These are phyloP conservation scores for Pilophorus perplexus DNA, from an alignment of 2,888 invertebrate genomes.

Conservation along the genomic window DNA sequence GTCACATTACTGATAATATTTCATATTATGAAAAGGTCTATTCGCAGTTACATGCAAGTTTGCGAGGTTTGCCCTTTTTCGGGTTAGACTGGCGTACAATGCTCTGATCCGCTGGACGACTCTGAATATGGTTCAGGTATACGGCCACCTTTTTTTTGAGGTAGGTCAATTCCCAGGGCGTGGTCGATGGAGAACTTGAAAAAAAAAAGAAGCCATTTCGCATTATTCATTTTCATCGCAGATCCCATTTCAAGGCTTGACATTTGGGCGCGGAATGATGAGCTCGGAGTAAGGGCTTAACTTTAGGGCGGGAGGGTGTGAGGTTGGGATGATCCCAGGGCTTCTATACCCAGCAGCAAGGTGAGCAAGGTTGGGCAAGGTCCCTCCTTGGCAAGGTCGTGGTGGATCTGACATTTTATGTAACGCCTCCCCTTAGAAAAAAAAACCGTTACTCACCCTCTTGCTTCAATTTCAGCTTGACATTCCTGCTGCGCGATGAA, in stretches of 20 bases:
- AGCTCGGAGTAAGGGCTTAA: conserved; percentile 10
- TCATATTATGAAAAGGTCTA: too few relatives aligned
- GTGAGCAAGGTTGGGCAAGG: conserved; percentile 12
- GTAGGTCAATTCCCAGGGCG: conserved; percentile 2
- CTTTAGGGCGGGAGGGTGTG: not conserved
- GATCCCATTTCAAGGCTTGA: not conserved
- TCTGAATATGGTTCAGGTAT: too few relatives aligned
- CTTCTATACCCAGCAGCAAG: too few relatives aligned
- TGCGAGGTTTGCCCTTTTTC: too few relatives aligned
- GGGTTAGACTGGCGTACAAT: too few relatives aligned
- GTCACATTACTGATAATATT: too few relatives aligned
- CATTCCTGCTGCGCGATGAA: too few relatives aligned
- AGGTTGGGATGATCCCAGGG: conserved; percentile 16
- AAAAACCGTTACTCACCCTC: not conserved
- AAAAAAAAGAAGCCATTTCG: too few relatives aligned
- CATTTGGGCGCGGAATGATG: conserved; percentile 22
- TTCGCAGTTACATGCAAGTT: too few relatives aligned
- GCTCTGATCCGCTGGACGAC: too few relatives aligned
- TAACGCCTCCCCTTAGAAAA: not conserved
- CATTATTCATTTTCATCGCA: conserved; percentile 2
- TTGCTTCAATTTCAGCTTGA: not conserved
- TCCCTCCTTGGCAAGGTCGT: not conserved
- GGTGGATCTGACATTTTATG: conserved; percentile 6
- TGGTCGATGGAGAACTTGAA: too few relatives aligned
- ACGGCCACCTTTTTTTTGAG: conserved; percentile 16